Percentiles rank a stretch among this genome's conserved stretches.
These are phyloP conservation scores for Pangasius larnaudii DNA, from an alignment of 2,797 vertebrate species.

Conservation along the genomic window DNA sequence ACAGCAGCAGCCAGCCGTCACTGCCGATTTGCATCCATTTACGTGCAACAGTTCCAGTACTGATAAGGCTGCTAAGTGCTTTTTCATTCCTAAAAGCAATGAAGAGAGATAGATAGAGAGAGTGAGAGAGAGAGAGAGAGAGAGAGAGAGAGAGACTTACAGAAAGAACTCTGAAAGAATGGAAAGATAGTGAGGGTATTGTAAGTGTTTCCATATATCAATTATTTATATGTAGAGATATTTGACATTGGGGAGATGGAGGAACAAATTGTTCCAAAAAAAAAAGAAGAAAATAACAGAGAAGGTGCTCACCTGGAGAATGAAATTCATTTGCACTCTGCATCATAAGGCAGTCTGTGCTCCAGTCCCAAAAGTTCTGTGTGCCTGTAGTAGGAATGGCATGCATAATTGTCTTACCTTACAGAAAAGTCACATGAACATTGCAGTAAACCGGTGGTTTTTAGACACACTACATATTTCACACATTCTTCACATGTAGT, in stretches of 20 bases:
- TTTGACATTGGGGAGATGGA: not conserved
- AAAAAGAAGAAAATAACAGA: not conserved
- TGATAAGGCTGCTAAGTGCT: constrained; percentile 33
- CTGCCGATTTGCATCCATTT: constrained; percentile 36
- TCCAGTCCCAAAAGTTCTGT: not conserved
- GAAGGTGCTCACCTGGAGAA: not conserved
- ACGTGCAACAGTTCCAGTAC: constrained; percentile 10
- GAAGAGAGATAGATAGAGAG: not conserved
- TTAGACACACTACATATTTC: not conserved
- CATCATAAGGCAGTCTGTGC: not conserved
- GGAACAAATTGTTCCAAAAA: not conserved
- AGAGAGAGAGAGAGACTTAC: constrained; percentile 5
- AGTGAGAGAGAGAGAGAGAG: not conserved
- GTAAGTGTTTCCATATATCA: not conserved
- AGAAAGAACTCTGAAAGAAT: not conserved
- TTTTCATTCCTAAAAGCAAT: not conserved
- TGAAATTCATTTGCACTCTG: constrained; percentile 22
- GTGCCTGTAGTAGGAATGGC: not conserved
- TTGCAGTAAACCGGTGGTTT: not conserved
- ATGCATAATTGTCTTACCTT: not conserved
- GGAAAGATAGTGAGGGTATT: not conserved
- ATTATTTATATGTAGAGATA: constrained; percentile 1
- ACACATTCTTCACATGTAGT: not conserved
- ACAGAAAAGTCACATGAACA: not conserved
- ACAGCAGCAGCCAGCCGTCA: constrained; percentile 23